A percentile compares a stretch with the other conserved stretches of the same genome.
phyloP scores from a whole-genome alignment of 1,140 invertebrate species.

The Heliconius himera region DNA sequence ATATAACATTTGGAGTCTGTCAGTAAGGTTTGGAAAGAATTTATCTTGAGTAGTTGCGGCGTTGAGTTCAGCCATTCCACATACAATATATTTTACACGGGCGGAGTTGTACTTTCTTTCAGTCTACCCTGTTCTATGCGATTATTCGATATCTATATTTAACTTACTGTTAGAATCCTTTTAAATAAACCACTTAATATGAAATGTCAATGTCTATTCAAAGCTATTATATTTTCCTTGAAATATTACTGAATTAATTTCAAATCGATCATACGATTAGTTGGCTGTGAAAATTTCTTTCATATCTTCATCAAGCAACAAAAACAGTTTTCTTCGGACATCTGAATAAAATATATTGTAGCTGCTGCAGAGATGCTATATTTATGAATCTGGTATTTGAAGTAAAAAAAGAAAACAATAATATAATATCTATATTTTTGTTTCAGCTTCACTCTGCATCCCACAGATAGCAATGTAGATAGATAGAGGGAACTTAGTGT shows the following conservation, averaged over 20 bases:
- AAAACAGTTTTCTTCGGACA: background rate
- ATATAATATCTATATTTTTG: too few relatives aligned
- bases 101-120: too few relatives aligned
- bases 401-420: too few relatives aligned
- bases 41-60: too few relatives aligned
- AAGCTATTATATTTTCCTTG: background rate
- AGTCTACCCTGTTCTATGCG: too few relatives aligned
- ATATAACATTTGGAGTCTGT: too few relatives aligned
- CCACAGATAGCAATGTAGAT: too few relatives aligned
- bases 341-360: background rate
- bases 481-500: too few relatives aligned
- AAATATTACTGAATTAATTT: background rate
- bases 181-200: background rate
- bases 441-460: background rate
- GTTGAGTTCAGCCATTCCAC: too few relatives aligned
- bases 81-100: too few relatives aligned
- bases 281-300: background rate
- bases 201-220: background rate
- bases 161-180: background rate
- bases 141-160: too few relatives aligned
- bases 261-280: background rate
- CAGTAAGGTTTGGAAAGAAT: too few relatives aligned
- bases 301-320: background rate
- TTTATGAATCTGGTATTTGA: background rate
- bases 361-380: background rate